A percentile compares a stretch with the other conserved stretches of the same genome.
phyloP scores from a whole-genome alignment of 2,797 vertebrate species.

The Pitangus sulphuratus region DNA sequence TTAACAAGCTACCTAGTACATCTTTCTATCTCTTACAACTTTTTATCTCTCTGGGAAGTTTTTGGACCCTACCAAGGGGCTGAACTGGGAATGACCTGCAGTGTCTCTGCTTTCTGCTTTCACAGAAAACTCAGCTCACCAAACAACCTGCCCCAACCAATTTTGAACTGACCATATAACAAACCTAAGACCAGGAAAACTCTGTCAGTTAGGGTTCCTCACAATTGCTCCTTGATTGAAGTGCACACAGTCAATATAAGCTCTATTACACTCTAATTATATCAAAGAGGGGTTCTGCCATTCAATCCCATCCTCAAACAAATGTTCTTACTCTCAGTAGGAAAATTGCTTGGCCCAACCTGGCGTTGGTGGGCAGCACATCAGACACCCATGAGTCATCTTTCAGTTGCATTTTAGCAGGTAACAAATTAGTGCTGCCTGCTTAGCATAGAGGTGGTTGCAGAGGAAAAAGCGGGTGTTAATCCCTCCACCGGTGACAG shows the following conservation, averaged over 20 bases:
- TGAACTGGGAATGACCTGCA: background rate
- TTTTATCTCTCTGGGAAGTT: background rate
- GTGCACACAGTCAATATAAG: background rate
- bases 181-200: background rate
- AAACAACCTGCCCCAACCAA: background rate
- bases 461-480: background rate
- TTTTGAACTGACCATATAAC: background rate
- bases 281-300: background rate
- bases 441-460: fast-evolving
- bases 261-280: background rate
- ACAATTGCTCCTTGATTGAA: background rate
- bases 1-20: background rate
- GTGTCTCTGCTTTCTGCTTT: background rate
- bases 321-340: background rate
- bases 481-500: background rate
- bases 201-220: background rate
- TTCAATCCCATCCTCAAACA: background rate
- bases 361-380: background rate
- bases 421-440: background rate
- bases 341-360: background rate
- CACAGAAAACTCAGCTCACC: background rate
- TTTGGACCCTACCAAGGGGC: background rate
- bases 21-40: background rate
- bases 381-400: fast-evolving
- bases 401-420: background rate